Evolutionary conservation across 2,888 invertebrate genomes (phyloP).

Genomic region (Orgyia antiqua): DNA sequence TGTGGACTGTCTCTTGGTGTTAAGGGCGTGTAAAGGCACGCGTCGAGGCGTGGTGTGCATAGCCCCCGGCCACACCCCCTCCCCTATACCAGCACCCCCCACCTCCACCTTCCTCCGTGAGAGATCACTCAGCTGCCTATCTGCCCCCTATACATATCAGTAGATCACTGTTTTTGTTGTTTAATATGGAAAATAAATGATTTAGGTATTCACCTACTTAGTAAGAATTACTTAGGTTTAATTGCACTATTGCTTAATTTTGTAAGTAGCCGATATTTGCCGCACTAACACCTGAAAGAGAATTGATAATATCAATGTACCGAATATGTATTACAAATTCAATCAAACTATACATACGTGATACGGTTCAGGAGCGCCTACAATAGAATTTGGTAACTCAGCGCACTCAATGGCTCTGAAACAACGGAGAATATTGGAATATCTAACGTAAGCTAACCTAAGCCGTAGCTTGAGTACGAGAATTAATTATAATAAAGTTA

Average conservation of each 20-base stretch:
- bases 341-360: conserved; percentile 60
- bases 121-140: conserved; percentile 40
- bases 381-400: conserved; percentile 60
- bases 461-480: too few relatives aligned
- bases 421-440: conserved; percentile 43
- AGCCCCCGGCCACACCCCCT: conserved; percentile 38
- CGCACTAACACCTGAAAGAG: too few relatives aligned
- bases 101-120: conserved; percentile 17
- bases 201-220: too few relatives aligned
- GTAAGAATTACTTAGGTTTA: too few relatives aligned
- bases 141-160: conserved; percentile 38
- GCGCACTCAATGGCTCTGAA: conserved; percentile 37
- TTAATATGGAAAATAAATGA: too few relatives aligned
- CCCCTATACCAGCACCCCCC: conserved; percentile 37
- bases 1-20: conserved; percentile 19
- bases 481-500: too few relatives aligned
- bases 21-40: conserved; percentile 29
- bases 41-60: conserved; percentile 56
- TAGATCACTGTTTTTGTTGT: too few relatives aligned
- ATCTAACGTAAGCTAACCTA: conserved; percentile 25
- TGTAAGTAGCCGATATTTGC: too few relatives aligned
- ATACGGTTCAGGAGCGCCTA: conserved; percentile 29
- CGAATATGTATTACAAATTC: too few relatives aligned
- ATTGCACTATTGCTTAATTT: too few relatives aligned
- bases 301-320: too few relatives aligned